A percentile compares a stretch with the other conserved stretches of the same genome.
Evolutionary conservation across 2,888 invertebrate species (phyloP).

Genomic region (Chloromyia formosa): DNA sequence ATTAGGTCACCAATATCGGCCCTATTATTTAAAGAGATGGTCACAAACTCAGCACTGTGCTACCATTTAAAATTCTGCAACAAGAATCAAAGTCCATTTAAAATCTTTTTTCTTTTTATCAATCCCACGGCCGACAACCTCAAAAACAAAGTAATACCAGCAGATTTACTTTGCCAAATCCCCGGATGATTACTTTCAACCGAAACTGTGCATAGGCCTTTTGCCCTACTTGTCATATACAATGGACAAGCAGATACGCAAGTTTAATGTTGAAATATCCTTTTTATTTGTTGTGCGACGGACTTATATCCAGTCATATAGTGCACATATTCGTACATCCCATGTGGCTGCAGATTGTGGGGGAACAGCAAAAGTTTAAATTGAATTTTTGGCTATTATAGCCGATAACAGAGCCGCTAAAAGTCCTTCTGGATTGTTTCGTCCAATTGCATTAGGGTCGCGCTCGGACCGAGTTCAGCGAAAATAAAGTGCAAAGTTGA

Average conservation of each 20-base stretch:
- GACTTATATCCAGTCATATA: background rate
- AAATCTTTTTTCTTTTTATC: no score
- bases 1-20: no score
- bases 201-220: background rate
- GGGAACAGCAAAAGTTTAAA: conserved; percentile 36
- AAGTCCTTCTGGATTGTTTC: conserved; percentile 17
- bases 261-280: background rate
- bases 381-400: conserved; percentile 39
- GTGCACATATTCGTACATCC: background rate
- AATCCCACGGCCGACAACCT: no score
- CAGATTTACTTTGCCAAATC: background rate
- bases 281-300: background rate
- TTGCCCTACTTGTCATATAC: background rate
- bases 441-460: conserved; percentile 25
- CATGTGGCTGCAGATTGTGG: conserved; percentile 34
- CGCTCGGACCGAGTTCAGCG: background rate
- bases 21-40: no score
- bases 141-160: no score
- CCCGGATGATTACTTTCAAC: background rate
- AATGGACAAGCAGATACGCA: background rate
- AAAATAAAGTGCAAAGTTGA: conserved; percentile 20
- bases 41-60: no score
- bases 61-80: no score
- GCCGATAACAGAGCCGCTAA: conserved; percentile 35
- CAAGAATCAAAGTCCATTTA: no score